Evolutionary conservation across 2,113 vertebrate genomes (phyloP).

Genomic region (Oncorhynchus keta): DNA sequence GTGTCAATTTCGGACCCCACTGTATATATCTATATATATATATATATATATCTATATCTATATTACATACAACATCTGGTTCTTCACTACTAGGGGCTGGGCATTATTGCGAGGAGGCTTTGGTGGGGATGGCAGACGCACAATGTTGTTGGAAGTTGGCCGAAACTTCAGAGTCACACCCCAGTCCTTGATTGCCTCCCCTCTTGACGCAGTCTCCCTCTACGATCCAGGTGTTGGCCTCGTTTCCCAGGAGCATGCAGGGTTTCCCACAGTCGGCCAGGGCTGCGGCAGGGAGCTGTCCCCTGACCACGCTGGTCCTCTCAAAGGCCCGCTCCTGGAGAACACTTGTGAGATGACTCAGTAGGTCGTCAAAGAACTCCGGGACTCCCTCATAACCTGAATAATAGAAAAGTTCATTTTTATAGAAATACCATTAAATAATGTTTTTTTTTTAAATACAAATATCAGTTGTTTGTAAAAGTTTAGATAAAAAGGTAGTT

Average conservation of each 20-base stretch:
- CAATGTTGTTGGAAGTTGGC: slow-evolving; percentile 85
- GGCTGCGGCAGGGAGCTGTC: slow-evolving; percentile 50
- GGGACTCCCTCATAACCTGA: slow-evolving; percentile 86
- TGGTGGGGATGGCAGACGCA: slow-evolving; percentile 77
- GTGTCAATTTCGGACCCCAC: not conserved
- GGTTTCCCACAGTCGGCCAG: slow-evolving; percentile 70
- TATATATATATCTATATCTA: not conserved
- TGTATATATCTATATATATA: not conserved
- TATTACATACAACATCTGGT: not conserved
- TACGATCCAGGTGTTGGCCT: slow-evolving; percentile 70
- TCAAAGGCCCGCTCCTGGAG: slow-evolving; percentile 69
- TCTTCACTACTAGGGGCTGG: not conserved
- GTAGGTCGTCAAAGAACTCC: slow-evolving; percentile 82
- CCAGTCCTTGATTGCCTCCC: slow-evolving; percentile 80
- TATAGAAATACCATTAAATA: not conserved
- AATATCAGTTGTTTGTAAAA: no score
- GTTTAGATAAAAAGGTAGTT: no score
- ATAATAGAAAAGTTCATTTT: not conserved
- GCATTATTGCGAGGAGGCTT: slow-evolving; percentile 82
- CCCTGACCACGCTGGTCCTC: slow-evolving; percentile 39
- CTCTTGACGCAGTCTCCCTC: slow-evolving; percentile 74
- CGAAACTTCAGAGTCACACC: slow-evolving; percentile 75
- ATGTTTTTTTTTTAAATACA: no score
- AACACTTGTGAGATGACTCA: slow-evolving; percentile 80
- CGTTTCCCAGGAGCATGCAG: slow-evolving; percentile 71